These are phyloP conservation scores for Gerris buenoi DNA, from an alignment of 1,140 invertebrate genomes.

Conservation along the genomic window DNA sequence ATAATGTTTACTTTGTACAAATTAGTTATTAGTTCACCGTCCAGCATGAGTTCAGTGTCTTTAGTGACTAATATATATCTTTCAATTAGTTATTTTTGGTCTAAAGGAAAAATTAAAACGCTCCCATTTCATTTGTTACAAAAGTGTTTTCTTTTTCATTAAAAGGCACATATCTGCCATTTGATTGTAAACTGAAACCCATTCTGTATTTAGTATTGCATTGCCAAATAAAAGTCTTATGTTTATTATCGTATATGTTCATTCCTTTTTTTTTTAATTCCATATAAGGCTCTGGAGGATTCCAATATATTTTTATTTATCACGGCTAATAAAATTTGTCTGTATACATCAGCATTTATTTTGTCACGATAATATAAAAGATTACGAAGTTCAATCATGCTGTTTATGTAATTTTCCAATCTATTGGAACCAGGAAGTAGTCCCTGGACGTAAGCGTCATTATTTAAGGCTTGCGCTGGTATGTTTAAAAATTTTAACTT, in stretches of 20 bases:
- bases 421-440: background rate
- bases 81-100: no score
- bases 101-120: no score
- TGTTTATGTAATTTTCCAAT: background rate
- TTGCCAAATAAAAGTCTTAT: background rate
- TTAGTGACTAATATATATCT: background rate
- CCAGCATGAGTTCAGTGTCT: background rate
- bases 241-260: background rate
- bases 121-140: no score
- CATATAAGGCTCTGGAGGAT: background rate
- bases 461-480: background rate
- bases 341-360: background rate
- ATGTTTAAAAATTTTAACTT: background rate
- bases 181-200: background rate
- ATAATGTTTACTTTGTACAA: background rate
- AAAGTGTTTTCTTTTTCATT: background rate
- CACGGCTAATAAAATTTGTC: background rate
- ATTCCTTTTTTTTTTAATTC: background rate
- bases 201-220: background rate
- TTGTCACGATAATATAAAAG: background rate
- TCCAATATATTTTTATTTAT: background rate
- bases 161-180: background rate
- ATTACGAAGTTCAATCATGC: background rate
- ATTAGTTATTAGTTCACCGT: background rate
- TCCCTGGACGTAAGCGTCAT: background rate